Evolutionary conservation across 2,113 vertebrate species (phyloP).

Genomic region (Patagioenas fasciata): DNA sequence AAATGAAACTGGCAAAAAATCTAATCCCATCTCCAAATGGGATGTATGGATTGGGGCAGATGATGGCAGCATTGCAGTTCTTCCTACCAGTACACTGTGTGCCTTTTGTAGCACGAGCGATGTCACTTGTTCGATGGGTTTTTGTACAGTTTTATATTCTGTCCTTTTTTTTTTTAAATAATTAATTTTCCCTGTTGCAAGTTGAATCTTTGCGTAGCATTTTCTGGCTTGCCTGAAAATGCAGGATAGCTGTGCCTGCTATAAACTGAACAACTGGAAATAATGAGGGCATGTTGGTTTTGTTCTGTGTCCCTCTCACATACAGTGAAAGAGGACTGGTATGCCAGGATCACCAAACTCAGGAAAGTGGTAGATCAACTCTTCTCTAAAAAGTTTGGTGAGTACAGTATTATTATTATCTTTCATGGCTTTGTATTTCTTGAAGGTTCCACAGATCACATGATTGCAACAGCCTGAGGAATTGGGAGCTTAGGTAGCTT

Average conservation of each 20-base stretch:
- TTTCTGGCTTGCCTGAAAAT: background rate
- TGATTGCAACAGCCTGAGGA: no score
- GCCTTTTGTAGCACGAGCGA: background rate
- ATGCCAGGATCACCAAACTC: conserved; percentile 73
- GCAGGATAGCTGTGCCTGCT: background rate
- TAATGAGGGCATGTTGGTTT: background rate
- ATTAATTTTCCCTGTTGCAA: background rate
- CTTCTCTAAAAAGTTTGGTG: conserved; percentile 81
- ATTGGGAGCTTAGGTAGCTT: no score
- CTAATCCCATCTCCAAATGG: background rate
- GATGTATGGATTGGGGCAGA: background rate
- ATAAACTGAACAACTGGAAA: background rate
- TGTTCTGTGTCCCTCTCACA: background rate
- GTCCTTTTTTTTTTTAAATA: background rate
- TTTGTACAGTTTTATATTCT: background rate
- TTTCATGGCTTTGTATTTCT: background rate
- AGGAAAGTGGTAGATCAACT: conserved; percentile 79
- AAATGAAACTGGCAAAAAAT: background rate
- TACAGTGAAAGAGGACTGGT: conserved; percentile 77
- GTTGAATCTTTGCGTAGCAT: background rate
- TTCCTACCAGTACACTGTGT: background rate
- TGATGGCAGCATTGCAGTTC: background rate
- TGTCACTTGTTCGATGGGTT: background rate
- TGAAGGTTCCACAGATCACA: background rate
- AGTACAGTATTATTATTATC: background rate